phyloP scores from a whole-genome alignment of 2,797 vertebrate species.

The Micrastur ruficollis region DNA sequence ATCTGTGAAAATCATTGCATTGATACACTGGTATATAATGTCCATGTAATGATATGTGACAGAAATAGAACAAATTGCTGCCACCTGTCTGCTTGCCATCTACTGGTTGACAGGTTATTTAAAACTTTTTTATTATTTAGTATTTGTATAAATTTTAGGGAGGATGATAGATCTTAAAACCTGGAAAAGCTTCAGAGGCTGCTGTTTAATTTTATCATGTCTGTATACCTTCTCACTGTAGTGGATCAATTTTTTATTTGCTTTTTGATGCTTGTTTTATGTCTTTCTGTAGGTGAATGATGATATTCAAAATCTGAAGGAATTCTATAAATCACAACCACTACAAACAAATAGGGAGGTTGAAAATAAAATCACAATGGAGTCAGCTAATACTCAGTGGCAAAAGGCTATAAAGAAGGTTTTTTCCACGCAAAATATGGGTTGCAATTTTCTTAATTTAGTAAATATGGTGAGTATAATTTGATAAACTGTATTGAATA shows the following conservation, averaged over 20 bases:
- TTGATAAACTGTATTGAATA: neutral
- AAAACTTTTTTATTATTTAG: neutral
- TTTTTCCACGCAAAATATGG: constrained; percentile 79
- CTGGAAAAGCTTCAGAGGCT: neutral
- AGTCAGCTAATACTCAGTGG: constrained; percentile 74
- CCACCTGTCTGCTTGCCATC: neutral
- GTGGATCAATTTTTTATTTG: neutral
- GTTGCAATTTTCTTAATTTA: constrained; percentile 76
- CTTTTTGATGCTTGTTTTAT: neutral
- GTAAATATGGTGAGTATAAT: constrained; percentile 75
- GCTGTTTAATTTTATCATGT: neutral
- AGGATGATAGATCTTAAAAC: neutral
- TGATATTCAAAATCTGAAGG: constrained; percentile 73
- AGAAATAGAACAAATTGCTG: neutral
- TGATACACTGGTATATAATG: neutral
- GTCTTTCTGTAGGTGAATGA: constrained; percentile 75
- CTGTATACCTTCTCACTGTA: neutral
- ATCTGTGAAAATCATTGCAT: neutral
- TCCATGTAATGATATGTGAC: neutral
- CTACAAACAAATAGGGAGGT: constrained; percentile 28
- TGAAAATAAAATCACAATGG: constrained; percentile 16
- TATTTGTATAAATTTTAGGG: neutral
- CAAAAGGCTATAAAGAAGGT: constrained; percentile 78
- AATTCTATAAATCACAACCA: constrained; percentile 69
- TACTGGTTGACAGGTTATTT: neutral